Conservation (phyloP, 1,140 invertebrate genomes). For the Liolophura sinensis region DNA sequence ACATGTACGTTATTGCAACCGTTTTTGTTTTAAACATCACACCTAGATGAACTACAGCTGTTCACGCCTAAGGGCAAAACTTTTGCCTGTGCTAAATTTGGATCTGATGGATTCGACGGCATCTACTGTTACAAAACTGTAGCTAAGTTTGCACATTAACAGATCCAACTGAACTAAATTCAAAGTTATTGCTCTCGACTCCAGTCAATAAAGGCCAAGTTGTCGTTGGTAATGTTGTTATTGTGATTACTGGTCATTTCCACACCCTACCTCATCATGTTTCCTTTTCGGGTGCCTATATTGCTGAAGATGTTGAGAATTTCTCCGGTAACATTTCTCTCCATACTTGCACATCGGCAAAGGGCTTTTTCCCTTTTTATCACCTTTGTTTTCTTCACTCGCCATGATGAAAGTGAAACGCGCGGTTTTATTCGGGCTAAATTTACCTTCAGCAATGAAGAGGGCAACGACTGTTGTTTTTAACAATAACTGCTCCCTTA, state of each 20-base stretch:
- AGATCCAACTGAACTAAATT: no score
- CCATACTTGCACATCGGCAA: constrained; percentile 74
- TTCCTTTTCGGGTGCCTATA: constrained; percentile 72
- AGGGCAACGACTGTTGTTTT: no score
- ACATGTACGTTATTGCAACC: no score
- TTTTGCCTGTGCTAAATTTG: no score
- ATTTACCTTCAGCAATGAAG: no score
- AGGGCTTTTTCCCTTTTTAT: constrained; percentile 23
- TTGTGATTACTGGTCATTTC: constrained; percentile 9
- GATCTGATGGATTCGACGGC: neutral
- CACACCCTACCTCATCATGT: constrained; percentile 15
- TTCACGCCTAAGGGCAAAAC: no score
- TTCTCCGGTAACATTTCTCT: constrained; percentile 81
- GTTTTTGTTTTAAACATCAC: no score
- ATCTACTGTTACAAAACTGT: neutral
- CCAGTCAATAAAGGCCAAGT: constrained; percentile 5
- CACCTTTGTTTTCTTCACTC: neutral
- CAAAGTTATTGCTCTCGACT: neutral
- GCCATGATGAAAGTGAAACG: no score
- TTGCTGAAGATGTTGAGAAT: constrained; percentile 73
- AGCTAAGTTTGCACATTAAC: neutral
- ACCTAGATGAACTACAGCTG: no score
- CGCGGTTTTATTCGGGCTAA: no score
- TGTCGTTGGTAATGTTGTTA: neutral
- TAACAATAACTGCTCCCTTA: no score